A percentile compares a stretch with the other conserved stretches of the same genome.
These are phyloP conservation scores for Turdus rufiventris DNA, from an alignment of 2,113 vertebrate species.

Conservation along the genomic window DNA sequence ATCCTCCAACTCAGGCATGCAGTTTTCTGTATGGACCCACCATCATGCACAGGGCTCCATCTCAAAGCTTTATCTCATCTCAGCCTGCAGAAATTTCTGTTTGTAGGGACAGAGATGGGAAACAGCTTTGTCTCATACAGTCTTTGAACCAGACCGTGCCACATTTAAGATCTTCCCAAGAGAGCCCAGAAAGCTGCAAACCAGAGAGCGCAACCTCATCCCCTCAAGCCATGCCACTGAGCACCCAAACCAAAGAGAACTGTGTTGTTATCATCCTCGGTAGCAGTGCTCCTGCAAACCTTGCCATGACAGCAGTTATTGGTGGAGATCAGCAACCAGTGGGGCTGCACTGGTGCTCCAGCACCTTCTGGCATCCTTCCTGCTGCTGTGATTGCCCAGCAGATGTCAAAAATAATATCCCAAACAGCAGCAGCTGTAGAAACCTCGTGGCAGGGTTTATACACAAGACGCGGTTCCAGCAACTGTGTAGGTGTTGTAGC, in stretches of 20 bases:
- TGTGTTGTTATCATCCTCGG: too few species aligned
- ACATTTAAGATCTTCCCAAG: neutral
- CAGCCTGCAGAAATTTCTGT: neutral
- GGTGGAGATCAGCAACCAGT: neutral
- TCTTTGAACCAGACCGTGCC: neutral
- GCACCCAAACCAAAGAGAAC: neutral
- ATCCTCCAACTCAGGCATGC: neutral
- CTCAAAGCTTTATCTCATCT: neutral
- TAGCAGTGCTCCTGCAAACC: neutral
- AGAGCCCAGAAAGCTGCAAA: neutral
- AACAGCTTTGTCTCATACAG: neutral
- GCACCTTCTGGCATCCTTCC: neutral
- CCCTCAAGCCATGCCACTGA: neutral
- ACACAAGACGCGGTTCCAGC: neutral
- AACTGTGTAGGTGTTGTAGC: neutral
- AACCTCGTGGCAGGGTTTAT: neutral
- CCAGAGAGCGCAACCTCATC: neutral
- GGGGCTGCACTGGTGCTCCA: neutral
- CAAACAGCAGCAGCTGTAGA: neutral
- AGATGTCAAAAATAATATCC: neutral
- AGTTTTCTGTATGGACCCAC: neutral
- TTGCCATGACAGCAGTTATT: accelerated
- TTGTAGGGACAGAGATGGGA: neutral
- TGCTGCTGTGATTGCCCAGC: neutral
- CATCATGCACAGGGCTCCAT: accelerated